These are phyloP conservation scores for Crocidura indochinensis DNA, from an alignment of 2,797 vertebrate species.

Conservation along the genomic window DNA sequence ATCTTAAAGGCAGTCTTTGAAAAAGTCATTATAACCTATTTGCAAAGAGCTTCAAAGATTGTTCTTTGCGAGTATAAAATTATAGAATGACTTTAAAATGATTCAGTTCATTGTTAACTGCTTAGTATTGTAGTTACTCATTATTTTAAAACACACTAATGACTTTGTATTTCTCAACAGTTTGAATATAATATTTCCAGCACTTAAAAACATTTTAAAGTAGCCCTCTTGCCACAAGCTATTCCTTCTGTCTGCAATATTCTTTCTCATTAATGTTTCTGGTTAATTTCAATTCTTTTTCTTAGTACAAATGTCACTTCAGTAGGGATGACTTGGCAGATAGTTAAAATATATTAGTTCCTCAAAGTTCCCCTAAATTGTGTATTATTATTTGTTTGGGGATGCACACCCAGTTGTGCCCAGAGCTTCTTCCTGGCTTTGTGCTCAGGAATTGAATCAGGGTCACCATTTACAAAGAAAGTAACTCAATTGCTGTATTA, in stretches of 20 bases:
- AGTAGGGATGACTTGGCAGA: background rate
- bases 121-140: background rate
- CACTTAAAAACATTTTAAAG: background rate
- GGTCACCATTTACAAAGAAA: too few relatives aligned
- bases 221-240: background rate
- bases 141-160: background rate
- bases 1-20: conserved; percentile 56
- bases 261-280: background rate
- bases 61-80: conserved; percentile 22
- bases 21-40: conserved; percentile 18
- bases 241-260: background rate
- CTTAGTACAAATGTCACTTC: background rate
- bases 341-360: background rate
- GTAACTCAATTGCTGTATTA: too few relatives aligned
- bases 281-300: background rate
- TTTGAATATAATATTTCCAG: background rate
- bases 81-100: conserved; percentile 26
- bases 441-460: too few relatives aligned
- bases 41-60: conserved; percentile 17
- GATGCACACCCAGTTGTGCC: background rate
- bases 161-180: background rate
- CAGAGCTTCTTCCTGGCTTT: too few relatives aligned
- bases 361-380: background rate
- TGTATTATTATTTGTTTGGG: background rate
- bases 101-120: background rate